Evolutionary conservation across 2,888 invertebrate species (phyloP), one percentile per base, ranked within the genome.

Genomic region (Acronicta aceris): DNA sequence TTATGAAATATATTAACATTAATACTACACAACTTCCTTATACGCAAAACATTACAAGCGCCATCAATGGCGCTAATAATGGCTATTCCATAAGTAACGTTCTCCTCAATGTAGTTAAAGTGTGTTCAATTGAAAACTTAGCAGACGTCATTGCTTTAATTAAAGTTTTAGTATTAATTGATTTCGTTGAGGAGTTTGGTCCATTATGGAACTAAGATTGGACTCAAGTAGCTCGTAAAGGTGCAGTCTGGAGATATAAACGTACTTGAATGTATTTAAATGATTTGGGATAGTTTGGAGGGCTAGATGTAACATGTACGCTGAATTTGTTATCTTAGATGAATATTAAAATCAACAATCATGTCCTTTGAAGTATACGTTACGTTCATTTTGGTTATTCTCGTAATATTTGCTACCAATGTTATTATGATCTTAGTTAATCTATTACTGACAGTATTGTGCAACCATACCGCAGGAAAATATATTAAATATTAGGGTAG

Each of bases 81-180:
- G 13, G 17, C 41, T 41, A 64, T 65, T 65, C 56, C 48, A 27
- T 5, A 25, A 58, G 40, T 45, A 16, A 50, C 33, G 47, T 47
- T 51, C 48, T 49, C 64, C 56, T 50, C 47, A 65, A 51, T 47
- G 47, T 57, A 63, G 67, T 62, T 52, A 47, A 68, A 68, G 61
- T 49, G 51, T 68, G 60, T 63, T 61, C 61, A 59, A 65, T 71
- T 61, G 58, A 67, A 61, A 76, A 81, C 74, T 80, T 78, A 42
- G 57, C 68, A 74, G 69, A 71, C 73, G 66, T 45, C 65, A 55
- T 64, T 76, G 76, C 69, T 80, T 84, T 80, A 75, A 84, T 81
- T 84, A 72, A 80, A 84, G 72, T 81, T 84, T 79, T 68, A 62
- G 72, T 72, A 78, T 80, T 84, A 83, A 84, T 83, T 81, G 79